These are phyloP conservation scores for human (Homo sapiens) DNA, from an alignment of 2,113 vertebrate species.

Conservation along the genomic window GRCh38 chrX:40103501-40104000, in stretches of 20 bases:
- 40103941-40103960: constrained; percentile 71
- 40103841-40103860: constrained; percentile 86
- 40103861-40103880: constrained; percentile 85
- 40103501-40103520: constrained; percentile 27
- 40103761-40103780: constrained; percentile 84
- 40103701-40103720: constrained; percentile 80
- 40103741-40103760: constrained; percentile 86
- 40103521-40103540: constrained; percentile 16
- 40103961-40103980: constrained; percentile 79
- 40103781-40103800: constrained; percentile 85
- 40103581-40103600: not conserved
- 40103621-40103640: not conserved
- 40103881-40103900: constrained; percentile 85
- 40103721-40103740: constrained; percentile 83
- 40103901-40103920: constrained; percentile 84
- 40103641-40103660: not conserved
- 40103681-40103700: constrained; percentile 67
- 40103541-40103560: not conserved
- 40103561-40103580: not conserved
- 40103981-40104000: constrained; percentile 53
- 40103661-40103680: constrained; percentile 68
- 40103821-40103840: constrained; percentile 86
- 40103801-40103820: constrained; percentile 87
- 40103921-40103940: constrained; percentile 62
- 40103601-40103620: not conserved